These are phyloP conservation scores for Drosophila subpulchrella DNA, from an alignment of 1,140 invertebrate genomes.

Conservation along the genomic window DNA sequence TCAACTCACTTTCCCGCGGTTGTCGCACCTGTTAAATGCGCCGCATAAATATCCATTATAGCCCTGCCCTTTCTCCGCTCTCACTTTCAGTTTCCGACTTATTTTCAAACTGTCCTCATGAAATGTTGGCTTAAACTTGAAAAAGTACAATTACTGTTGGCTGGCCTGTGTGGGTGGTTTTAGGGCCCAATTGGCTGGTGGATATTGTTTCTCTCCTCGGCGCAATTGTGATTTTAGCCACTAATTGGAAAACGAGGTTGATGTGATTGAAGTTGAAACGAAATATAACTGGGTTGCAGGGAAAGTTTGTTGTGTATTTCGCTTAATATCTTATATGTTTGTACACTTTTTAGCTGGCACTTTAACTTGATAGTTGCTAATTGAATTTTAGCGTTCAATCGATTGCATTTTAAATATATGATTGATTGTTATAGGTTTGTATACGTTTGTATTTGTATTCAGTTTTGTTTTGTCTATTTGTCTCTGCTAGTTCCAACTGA, in stretches of 20 bases:
- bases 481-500: too few species aligned
- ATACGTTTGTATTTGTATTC: not conserved
- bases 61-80: not conserved
- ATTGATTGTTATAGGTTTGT: not conserved
- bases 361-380: not conserved
- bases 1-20: constrained; percentile 12
- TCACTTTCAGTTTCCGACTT: constrained; percentile 8
- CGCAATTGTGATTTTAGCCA: constrained; percentile 14
- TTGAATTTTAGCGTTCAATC: not conserved
- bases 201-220: not conserved
- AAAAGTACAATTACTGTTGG: constrained; percentile 25
- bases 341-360: not conserved
- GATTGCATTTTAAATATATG: not conserved
- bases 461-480: too few species aligned
- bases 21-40: constrained; percentile 59
- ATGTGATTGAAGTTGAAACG: not conserved
- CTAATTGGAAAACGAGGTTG: constrained; percentile 2
- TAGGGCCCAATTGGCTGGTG: not conserved
- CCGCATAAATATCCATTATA: constrained; percentile 69
- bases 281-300: not conserved
- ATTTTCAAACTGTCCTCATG: constrained; percentile 37
- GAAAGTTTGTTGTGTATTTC: constrained; percentile 1
- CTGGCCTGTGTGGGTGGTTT: not conserved
- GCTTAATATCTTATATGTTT: not conserved
- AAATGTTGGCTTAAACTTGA: constrained; percentile 49